phyloP scores from a whole-genome alignment of 2,797 vertebrate species.

The Pantherophis vulpinus region DNA sequence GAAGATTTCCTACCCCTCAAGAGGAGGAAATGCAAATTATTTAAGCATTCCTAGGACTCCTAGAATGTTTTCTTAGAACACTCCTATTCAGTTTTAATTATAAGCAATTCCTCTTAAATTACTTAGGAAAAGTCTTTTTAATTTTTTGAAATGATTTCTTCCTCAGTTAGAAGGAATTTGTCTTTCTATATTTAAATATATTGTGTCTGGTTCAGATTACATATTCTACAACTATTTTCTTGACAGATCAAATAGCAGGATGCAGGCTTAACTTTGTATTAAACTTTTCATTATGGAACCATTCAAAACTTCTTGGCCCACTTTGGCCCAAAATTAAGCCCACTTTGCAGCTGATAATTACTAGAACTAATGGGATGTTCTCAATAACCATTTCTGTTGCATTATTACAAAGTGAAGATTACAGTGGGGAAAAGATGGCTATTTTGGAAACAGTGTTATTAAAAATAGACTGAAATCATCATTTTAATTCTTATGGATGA shows the following conservation, averaged over 20 bases:
- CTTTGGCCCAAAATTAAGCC: background rate
- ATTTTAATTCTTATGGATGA: background rate
- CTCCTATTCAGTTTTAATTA: background rate
- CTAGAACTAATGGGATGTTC: constrained; percentile 27
- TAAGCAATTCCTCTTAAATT: background rate
- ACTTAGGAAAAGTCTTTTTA: background rate
- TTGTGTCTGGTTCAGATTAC: constrained; percentile 24
- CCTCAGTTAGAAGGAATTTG: constrained; percentile 9
- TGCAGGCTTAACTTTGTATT: background rate
- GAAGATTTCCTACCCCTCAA: no score
- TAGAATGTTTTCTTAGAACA: no score
- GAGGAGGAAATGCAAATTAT: no score
- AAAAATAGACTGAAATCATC: background rate
- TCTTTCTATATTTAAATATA: constrained; percentile 25
- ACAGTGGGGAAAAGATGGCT: background rate
- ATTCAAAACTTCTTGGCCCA: constrained; percentile 21
- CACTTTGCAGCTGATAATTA: constrained; percentile 19
- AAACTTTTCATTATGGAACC: constrained; percentile 30
- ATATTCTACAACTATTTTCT: constrained; percentile 34
- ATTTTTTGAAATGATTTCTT: constrained; percentile 10
- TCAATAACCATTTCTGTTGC: constrained; percentile 31
- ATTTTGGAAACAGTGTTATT: background rate
- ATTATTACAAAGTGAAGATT: constrained; percentile 20
- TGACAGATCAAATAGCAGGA: constrained; percentile 41
- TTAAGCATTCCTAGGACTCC: no score